Percentiles rank a stretch among this genome's conserved stretches.
phyloP scores from a whole-genome alignment of 2,113 vertebrate species.

The Cettia cetti region DNA sequence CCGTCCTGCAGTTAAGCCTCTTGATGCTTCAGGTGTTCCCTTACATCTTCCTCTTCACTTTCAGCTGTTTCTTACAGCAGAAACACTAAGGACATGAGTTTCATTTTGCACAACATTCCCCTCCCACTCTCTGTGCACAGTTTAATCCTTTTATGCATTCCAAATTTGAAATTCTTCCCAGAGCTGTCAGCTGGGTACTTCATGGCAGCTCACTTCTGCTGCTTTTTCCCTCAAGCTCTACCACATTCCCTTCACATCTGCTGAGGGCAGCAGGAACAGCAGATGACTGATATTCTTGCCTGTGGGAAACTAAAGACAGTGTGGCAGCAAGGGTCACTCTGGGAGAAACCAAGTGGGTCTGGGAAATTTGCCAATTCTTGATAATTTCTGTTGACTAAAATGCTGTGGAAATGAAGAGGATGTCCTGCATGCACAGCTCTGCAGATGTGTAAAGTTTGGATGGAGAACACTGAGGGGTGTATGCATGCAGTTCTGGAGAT shows the following conservation, averaged over 20 bases:
- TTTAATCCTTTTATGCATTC: neutral
- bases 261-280: neutral
- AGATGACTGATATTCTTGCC: neutral
- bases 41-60: neutral
- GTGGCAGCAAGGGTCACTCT: constrained; percentile 88
- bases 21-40: neutral
- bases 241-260: neutral
- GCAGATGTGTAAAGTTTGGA: neutral
- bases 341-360: constrained; percentile 87
- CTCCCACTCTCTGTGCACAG: neutral
- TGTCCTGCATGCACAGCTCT: neutral
- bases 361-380: constrained; percentile 76
- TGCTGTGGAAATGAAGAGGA: neutral
- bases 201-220: neutral
- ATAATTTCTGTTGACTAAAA: neutral
- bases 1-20: accelerated
- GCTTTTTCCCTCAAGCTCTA: neutral
- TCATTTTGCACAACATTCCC: neutral
- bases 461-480: neutral
- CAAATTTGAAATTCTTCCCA: neutral
- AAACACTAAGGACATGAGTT: neutral
- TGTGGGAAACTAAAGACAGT: constrained; percentile 83
- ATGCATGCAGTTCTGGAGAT: neutral
- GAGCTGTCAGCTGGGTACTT: neutral
- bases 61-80: neutral